phyloP scores from a whole-genome alignment of 2,797 vertebrate species.

The Leptodactylus fallax region DNA sequence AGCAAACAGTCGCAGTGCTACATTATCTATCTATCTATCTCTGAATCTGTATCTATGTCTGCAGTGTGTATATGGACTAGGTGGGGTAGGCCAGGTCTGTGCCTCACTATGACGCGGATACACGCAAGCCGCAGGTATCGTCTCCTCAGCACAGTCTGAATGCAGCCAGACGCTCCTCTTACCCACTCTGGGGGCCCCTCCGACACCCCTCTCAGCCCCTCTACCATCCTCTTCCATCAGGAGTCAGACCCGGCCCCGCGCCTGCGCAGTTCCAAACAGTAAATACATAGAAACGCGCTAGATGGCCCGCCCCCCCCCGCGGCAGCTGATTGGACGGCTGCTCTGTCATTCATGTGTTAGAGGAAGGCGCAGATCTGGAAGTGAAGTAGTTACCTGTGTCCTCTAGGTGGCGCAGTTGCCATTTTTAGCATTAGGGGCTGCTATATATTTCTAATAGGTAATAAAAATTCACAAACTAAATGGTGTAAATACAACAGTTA shows the following conservation, averaged over 20 bases:
- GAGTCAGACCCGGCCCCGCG: not conserved
- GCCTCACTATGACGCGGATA: not conserved
- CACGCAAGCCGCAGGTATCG: not conserved
- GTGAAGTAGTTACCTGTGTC: not conserved
- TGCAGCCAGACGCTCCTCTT: not conserved
- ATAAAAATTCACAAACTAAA: no score
- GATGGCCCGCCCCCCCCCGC: not conserved
- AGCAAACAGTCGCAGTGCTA: no score
- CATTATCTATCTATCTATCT: no score
- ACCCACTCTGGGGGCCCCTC: slow-evolving; percentile 20
- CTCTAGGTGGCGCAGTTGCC: not conserved
- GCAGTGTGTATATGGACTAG: no score
- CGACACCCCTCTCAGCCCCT: not conserved
- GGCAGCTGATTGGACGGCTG: not conserved
- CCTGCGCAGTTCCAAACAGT: not conserved
- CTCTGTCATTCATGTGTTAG: not conserved
- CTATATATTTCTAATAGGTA: no score
- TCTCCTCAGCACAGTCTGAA: not conserved
- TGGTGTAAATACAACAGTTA: no score
- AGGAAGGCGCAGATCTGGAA: not conserved
- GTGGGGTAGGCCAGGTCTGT: not conserved
- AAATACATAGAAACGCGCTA: not conserved
- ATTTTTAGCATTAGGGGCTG: no score
- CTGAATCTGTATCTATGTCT: no score
- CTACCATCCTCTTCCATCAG: slow-evolving; percentile 12